phyloP scores from a whole-genome alignment of 37 sponge, comb jelly and placozoan genomes.

The Haliclona indistincta region DNA sequence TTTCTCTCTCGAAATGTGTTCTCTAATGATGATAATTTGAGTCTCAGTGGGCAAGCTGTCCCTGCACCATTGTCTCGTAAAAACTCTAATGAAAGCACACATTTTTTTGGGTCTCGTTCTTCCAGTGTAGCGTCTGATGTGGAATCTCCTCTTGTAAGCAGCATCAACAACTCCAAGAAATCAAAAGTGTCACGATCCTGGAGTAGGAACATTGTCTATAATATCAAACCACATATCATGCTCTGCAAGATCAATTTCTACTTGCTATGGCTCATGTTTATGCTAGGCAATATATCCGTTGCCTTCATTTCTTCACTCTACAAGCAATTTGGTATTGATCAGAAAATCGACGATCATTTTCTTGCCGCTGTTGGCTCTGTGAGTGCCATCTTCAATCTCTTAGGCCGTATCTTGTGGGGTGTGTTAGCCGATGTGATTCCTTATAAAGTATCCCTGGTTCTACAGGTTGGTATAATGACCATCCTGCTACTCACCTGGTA shows the following conservation, averaged over 20 bases:
- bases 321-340: conserved; percentile 63
- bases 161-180: neutral
- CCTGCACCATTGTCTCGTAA: no score
- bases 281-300: conserved; percentile 48
- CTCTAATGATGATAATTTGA: no score
- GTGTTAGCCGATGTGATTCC: conserved; percentile 53
- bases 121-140: neutral
- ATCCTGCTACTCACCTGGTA: conserved; percentile 43
- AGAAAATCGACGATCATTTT: conserved; percentile 62
- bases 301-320: conserved; percentile 51
- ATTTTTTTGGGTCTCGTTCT: no score
- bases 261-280: conserved; percentile 79
- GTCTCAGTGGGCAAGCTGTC: no score
- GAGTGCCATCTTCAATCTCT: conserved; percentile 60
- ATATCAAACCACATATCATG: conserved; percentile 61
- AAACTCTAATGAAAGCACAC: no score
- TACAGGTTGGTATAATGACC: conserved; percentile 37
- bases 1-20: no score
- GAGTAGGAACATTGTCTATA: conserved; percentile 27
- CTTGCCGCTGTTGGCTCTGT: conserved; percentile 58
- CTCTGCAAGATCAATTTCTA: conserved; percentile 68
- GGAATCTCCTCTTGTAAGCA: conserved; percentile 7
- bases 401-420: conserved; percentile 83
- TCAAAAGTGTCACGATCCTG: neutral
- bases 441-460: conserved; percentile 60